A percentile compares a stretch with the other conserved stretches of the same genome.
Evolutionary conservation across 2,113 vertebrate species (phyloP).

Genomic region (Edolisoma coerulescens): DNA sequence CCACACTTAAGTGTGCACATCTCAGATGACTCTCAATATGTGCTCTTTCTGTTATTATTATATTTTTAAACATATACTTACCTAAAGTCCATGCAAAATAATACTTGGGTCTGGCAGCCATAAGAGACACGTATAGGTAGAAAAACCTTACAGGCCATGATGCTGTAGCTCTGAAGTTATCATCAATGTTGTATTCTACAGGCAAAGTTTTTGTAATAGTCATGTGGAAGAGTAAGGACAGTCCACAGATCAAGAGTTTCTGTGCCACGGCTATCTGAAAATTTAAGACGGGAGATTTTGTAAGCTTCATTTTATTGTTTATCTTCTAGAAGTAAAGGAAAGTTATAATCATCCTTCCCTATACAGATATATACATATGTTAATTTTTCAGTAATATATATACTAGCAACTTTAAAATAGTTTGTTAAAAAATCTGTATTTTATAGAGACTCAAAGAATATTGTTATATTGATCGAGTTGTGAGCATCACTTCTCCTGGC

Average conservation of each 20-base stretch:
- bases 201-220: slow-evolving; percentile 82
- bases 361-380: neutral
- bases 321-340: neutral
- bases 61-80: slow-evolving; percentile 68
- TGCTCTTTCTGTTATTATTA: neutral
- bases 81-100: slow-evolving; percentile 98
- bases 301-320: neutral
- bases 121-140: slow-evolving; percentile 91
- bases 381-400: neutral
- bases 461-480: neutral
- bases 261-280: slow-evolving; percentile 84
- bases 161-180: slow-evolving; percentile 80
- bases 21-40: neutral
- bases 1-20: neutral
- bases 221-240: slow-evolving; percentile 88
- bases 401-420: neutral
- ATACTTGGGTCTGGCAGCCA: slow-evolving; percentile 95
- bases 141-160: slow-evolving; percentile 82
- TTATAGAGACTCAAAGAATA: neutral
- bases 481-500: neutral
- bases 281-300: neutral
- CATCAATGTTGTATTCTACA: slow-evolving; percentile 86
- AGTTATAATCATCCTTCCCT: neutral
- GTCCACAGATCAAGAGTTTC: slow-evolving; percentile 87
- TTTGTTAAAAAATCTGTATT: neutral